Conservation (phyloP, 1,140 invertebrate species). For the Ditylenchus dipsaci region DNA sequence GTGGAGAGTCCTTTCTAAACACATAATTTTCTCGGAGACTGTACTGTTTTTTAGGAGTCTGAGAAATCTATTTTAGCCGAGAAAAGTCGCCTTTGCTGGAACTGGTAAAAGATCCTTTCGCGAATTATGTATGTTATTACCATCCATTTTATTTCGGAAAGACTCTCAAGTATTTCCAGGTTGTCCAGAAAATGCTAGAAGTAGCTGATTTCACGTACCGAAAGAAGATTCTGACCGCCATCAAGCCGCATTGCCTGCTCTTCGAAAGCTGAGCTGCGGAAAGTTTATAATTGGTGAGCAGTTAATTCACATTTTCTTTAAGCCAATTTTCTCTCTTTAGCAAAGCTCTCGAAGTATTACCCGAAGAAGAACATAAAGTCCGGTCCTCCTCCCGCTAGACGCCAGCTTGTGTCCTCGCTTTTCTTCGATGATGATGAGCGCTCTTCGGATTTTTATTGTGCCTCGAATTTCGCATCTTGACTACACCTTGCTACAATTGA, state of each 20-base stretch:
- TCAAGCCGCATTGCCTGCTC: slow-evolving; percentile 87
- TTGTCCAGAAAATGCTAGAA: slow-evolving; percentile 98
- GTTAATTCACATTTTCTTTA: slow-evolving; percentile 5
- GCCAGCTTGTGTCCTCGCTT: too few relatives aligned
- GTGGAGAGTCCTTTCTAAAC: too few relatives aligned
- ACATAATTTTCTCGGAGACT: slow-evolving; percentile 10
- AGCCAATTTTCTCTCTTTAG: slow-evolving; percentile 27
- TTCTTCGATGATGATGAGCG: too few relatives aligned
- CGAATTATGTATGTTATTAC: slow-evolving; percentile 78
- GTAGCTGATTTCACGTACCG: slow-evolving; percentile 92
- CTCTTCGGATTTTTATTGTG: too few relatives aligned
- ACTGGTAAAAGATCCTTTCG: slow-evolving; percentile 70
- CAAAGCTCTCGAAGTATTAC: slow-evolving; percentile 49
- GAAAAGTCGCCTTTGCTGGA: slow-evolving; percentile 60
- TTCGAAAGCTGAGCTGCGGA: slow-evolving; percentile 97
- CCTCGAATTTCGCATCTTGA: too few relatives aligned
- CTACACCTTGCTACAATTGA: too few relatives aligned
- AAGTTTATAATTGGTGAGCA: slow-evolving; percentile 95
- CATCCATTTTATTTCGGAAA: too few relatives aligned
- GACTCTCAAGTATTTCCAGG: too few relatives aligned
- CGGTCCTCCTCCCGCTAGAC: too few relatives aligned
- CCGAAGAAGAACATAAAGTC: slow-evolving; percentile 23
- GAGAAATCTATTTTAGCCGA: too few relatives aligned
- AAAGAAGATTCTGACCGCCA: slow-evolving; percentile 94
- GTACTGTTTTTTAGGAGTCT: too few relatives aligned